Percentiles rank a stretch among this genome's conserved stretches.
Conservation (phyloP, 2,797 vertebrate species). For the Potorous gilbertii region DNA sequence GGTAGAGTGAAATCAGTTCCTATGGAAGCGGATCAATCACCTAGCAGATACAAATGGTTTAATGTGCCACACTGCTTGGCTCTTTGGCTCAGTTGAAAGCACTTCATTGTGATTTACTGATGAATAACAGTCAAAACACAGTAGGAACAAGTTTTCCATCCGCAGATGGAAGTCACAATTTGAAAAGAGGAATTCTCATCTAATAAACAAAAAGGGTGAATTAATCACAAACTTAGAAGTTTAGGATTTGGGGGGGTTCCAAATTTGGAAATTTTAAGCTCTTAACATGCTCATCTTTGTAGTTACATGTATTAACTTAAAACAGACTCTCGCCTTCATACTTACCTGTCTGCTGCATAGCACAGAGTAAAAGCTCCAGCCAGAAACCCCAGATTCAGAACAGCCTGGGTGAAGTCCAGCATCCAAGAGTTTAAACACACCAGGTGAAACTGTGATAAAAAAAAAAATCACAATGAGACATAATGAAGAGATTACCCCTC, state of each 20-base stretch:
- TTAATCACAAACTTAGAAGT: background rate
- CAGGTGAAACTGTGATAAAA: conserved; percentile 91
- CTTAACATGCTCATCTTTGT: background rate
- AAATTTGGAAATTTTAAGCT: background rate
- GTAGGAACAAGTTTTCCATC: background rate
- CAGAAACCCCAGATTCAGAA: conserved; percentile 94
- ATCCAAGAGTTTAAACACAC: conserved; percentile 93
- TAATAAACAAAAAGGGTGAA: background rate
- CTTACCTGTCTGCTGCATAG: conserved; percentile 95
- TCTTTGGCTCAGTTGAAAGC: background rate
- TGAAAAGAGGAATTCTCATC: background rate
- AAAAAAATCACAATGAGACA: conserved; percentile 43
- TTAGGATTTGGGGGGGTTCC: background rate
- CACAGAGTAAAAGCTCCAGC: conserved; percentile 91
- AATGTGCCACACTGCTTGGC: background rate
- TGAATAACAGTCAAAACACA: rapidly evolving
- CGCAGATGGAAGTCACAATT: background rate
- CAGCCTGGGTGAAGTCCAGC: conserved; percentile 93
- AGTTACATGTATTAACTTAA: rapidly evolving
- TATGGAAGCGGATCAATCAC: rapidly evolving
- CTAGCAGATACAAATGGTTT: rapidly evolving
- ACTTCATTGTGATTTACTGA: background rate
- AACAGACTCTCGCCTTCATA: rapidly evolving
- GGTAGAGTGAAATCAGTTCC: rapidly evolving
- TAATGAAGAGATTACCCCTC: background rate